Conservation (phyloP, 1,140 invertebrate genomes). For the Portunus trituberculatus region DNA sequence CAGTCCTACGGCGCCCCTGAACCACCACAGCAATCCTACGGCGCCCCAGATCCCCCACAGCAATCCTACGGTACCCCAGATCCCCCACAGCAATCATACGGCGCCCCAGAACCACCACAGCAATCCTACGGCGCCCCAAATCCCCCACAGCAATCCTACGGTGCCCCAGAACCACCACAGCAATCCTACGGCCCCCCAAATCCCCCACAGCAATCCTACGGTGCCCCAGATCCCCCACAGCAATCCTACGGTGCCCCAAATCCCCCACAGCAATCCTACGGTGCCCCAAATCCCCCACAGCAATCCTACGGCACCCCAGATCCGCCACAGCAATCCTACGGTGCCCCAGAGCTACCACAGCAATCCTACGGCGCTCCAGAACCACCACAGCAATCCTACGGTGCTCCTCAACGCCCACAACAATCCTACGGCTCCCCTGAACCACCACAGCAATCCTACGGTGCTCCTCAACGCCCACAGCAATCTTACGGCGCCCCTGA, state of each 20-base stretch:
- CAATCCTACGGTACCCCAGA: neutral
- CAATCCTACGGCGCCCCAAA: neutral
- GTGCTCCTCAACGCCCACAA: neutral
- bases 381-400: conserved; percentile 23
- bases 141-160: neutral
- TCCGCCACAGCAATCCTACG: neutral
- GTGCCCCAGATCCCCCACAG: neutral
- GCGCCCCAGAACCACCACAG: neutral
- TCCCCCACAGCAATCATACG: conserved; percentile 29
- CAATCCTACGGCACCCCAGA: conserved; percentile 10
- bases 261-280: conserved; percentile 28
- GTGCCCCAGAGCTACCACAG: neutral
- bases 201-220: conserved; percentile 33
- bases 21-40: conserved; percentile 26
- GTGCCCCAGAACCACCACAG: neutral
- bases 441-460: conserved; percentile 30
- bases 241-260: neutral
- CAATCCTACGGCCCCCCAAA: neutral
- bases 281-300: neutral
- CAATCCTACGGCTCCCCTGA: neutral
- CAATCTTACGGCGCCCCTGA: conserved; percentile 2
- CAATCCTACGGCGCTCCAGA: conserved; percentile 6
- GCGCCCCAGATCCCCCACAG: neutral
- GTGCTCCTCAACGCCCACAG: neutral
- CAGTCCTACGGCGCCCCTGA: neutral